A percentile compares a stretch with the other conserved stretches of the same genome.
phyloP scores from a whole-genome alignment of 53 echinoderm and acorn worm species.

The Pentamera pediparva region DNA sequence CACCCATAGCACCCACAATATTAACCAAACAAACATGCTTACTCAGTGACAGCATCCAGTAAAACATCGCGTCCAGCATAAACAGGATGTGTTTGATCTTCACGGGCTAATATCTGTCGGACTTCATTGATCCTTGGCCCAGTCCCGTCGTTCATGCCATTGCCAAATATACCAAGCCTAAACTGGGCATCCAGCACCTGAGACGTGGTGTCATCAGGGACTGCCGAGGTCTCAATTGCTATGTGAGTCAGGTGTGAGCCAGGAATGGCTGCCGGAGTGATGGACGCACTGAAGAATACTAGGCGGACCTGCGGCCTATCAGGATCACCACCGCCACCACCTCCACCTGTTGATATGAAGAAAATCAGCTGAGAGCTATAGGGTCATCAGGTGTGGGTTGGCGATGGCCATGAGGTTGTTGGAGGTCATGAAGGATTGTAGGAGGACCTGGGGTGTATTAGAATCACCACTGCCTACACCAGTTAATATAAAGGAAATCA shows the following conservation, averaged over 20 bases:
- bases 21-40: not conserved
- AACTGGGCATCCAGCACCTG: not conserved
- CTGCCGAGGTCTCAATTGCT: not conserved
- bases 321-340: not conserved
- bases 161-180: slow-evolving; percentile 7
- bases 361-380: too few relatives aligned
- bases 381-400: too few relatives aligned
- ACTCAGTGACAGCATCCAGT: not conserved
- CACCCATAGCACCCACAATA: too few relatives aligned
- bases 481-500: too few relatives aligned
- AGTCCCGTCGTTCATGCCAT: not conserved
- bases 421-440: too few relatives aligned
- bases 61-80: not conserved
- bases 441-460: too few relatives aligned
- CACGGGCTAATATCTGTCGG: not conserved
- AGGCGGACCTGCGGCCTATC: not conserved
- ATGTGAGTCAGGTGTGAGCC: not conserved
- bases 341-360: too few relatives aligned
- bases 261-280: not conserved
- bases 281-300: not conserved
- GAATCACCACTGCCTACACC: too few relatives aligned
- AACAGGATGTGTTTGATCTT: slow-evolving; percentile 8
- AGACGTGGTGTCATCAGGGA: not conserved
- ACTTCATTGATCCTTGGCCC: not conserved
- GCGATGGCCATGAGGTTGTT: too few relatives aligned